Base-by-base conservation (phyloP, 2,797 vertebrate species). In the Pristis pectinata region DNA sequence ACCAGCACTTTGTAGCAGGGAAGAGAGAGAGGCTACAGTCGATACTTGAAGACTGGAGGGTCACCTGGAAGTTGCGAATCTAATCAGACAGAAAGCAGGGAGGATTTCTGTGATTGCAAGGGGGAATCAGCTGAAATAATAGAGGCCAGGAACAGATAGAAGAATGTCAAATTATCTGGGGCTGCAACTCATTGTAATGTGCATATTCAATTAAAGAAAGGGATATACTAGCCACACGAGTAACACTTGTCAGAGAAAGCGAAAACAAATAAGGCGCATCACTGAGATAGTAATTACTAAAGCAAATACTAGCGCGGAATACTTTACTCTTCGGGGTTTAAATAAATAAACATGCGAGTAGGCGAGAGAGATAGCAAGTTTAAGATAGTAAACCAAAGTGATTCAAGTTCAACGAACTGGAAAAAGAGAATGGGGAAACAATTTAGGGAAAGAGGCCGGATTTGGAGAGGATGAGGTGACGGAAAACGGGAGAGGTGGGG, bases 11-110 rank as follows among this genome's bases (percentile, higher is more conserved):
- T 96, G 97, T 96, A 95, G 95, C 96, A 96, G 95, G 95, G 95
- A 96, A 72, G 30, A 89, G 59, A 37, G 34, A 67, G n/a, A 41
- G 64, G n/a, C 41, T 72, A 96, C 96, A 96, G 97, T 96, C 97
- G 98, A 97, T 98, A 98, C 98, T 98, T 97, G 97, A 98, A 98
- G 98, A 98, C 98, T 97, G 97, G 96, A 96, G 98, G 98, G 98
- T 98, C 98, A 99, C 98, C 98, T 97, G 97, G 19, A 97, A 97
- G 97, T 98, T 97, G 97, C 98, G 98, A 97, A 97, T 98, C 97
- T 98, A 98, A 99, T 99, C 98, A 99, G 98, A 98, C 98, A 98
- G 97, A 98, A 97, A 97, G 97, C 98, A 98, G 98, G 97, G 97
- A 97, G 98, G 98, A 98, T 98, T 98, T 98, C 97, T 96, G 96